Base-by-base conservation (phyloP, 2,888 invertebrate species). In the Stenichneumon culpator region DNA sequence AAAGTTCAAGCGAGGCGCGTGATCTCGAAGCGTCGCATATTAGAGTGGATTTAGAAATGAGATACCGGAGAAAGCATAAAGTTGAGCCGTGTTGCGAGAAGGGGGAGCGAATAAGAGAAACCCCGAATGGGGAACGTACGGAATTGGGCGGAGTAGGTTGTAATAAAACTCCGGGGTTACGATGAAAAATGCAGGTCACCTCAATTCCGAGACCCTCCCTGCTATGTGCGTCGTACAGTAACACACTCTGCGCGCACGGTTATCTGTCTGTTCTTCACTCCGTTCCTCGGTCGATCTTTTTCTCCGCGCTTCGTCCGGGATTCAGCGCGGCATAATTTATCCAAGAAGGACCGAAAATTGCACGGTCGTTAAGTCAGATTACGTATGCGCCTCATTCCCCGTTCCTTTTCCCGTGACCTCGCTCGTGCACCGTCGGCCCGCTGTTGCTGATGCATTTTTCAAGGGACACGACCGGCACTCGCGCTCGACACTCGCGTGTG, bases 171-270 rank as follows among this genome's bases (percentile, higher is more conserved):
- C 73, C 25, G 73, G 60, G 39, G 60, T 74, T 60, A 44, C 73
- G 73, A 74, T 74, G 60, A 74, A 74, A 74, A 74, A 74, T 74
- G 39, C 73, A 74, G 73, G 73, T 60, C 75, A 36, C 75, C 75
- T 67, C 52, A 52, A 65, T 75, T 67, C 22, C 65, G 52, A 50
- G 39, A 57, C 52, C 63, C 73, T 19, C 36, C 1, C 32, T 65
- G 73, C 63, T 32, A 65, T 22, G 52, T 50, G 4, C 65, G 1
- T 28, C 16, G 63, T 9, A 65, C 50, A 65, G 36, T 44, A 28
- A 32, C 69, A 65, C 19, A 47, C 54, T 32, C n/a, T 11, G 36
- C 36, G 19, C 19, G 16, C 4, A 16, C n/a, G 22, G 25, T 16
- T 32, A 25, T 39, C 19, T 36, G 36, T 36, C 22, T 4, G 44